Base-by-base conservation (phyloP, 2,113 vertebrate species). In the Rhinopomastus cyanomelas region DNA sequence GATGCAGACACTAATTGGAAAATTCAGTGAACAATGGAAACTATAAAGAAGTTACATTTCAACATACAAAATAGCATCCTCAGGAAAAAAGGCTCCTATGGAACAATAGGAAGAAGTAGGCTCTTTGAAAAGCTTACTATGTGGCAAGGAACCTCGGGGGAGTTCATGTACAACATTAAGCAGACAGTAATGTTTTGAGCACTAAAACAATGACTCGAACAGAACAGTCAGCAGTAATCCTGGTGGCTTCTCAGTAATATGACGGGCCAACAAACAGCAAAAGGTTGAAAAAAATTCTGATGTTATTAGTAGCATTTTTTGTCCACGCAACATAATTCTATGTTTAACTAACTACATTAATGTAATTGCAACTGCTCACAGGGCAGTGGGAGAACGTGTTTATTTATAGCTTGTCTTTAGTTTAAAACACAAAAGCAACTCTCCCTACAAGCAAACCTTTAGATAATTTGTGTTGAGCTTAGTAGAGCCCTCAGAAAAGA, bases 1-100 rank as follows among this genome's bases (percentile, higher is more conserved):
- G 90, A 87, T 94, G 69, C 92, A 93, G 89, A 92, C 92, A 81
- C 81, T 97, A 96, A 97, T 95, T 96, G 95, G 94, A 96, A 97
- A 96, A 91, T 90, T 92, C 92, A 92, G 75, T 37, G 94, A 97
- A 96, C 95, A 96, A 95, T 66, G 51, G 87, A 95, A 90, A 37
- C 61, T 69, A 71, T 79, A 92, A 94, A 93, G 76, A 95, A 95
- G 87, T 95, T 83, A 95, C 80, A 87, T 90, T 96, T 96, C 91
- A 95, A 94, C 67, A 90, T 29, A 87, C 25, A 90, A 59, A 82
- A 81, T 59, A 27, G 23, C 69, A 85, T 92, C 61, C 83, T 87
- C 62, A 86, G 53, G 11, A n/a, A 86, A n/a, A n/a, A 80, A 29
- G 44, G 61, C 10, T 77, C 57, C 59, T 67, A 29, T 29, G 42